Base-by-base conservation (phyloP, 1,140 invertebrate species). In the Heterodera schachtii region DNA sequence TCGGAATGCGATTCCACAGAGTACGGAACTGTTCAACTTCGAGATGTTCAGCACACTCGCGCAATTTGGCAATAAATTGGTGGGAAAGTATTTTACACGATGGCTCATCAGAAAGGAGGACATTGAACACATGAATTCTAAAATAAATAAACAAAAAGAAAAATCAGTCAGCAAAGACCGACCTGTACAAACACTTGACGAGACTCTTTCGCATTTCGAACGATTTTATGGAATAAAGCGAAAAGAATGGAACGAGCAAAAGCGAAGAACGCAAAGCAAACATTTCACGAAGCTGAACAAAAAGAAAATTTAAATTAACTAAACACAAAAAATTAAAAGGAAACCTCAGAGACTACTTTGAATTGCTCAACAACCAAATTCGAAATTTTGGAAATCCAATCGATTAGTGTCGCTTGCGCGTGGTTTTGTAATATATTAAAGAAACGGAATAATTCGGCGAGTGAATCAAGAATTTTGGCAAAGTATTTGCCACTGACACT, bases 401-500 rank as follows among this genome's bases (percentile, higher is more conserved):
- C 57, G 47, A 78, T 46, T 19, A 78, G 44, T n/a, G 70, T 44
- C 47, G 44, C 31, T 13, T 78, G 77, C 47, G 49, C n/a, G 21
- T 67, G 31, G 19, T 11, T 11, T 46, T 47, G 11, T 31, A 82
- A 19, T 9, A 21, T 16, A 52, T 64, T n/a, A n/a, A 84, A 78
- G 44, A 43, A 73, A 52, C 49, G 46, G 8, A 82, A 67, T 19
- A 77, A 66, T 13, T 44, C 67, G 44, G 81, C 52, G n/a, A 83
- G 8, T 7, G 67, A 60, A 11, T 6, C 6, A 2, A 84, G 41
- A 21, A 84, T 84, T 83, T 75, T 52, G 21, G 41, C 70, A 66
- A 83, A 83, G 76, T 84, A 64, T 84, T 78, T 76, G 46, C 57
- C 43, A 52, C 77, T 79, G 46, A n/a, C 31, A 78, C 57, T 47